A percentile compares a stretch with the other conserved stretches of the same genome.
These are phyloP conservation scores for Carassius auratus DNA, from an alignment of 2,113 vertebrate species.

Conservation along the genomic window DNA sequence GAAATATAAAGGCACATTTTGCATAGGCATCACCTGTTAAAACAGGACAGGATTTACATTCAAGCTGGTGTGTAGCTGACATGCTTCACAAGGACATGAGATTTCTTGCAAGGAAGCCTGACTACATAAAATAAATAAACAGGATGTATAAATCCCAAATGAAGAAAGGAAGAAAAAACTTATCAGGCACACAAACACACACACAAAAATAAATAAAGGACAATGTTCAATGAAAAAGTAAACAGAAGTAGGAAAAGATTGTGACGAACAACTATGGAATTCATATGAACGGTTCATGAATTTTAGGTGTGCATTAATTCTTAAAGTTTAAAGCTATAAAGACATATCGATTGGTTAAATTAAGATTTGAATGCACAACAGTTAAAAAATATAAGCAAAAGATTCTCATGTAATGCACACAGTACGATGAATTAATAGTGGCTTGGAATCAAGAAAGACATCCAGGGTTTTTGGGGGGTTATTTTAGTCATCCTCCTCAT, in stretches of 20 bases:
- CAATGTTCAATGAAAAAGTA: background rate
- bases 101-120: conserved; percentile 33
- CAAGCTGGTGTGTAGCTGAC: background rate
- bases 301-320: background rate
- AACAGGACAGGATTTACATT: conserved; percentile 42
- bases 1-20: conserved; percentile 6
- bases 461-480: conserved; percentile 78
- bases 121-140: conserved; percentile 44
- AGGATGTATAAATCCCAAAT: conserved; percentile 28
- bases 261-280: background rate
- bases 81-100: conserved; percentile 1
- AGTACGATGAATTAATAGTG: conserved; percentile 6
- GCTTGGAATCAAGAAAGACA: conserved; percentile 1
- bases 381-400: background rate
- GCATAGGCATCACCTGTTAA: conserved; percentile 25
- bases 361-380: conserved; percentile 1
- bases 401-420: background rate
- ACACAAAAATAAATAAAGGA: background rate
- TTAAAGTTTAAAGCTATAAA: background rate
- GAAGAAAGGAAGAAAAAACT: conserved; percentile 32
- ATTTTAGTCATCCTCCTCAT: conserved; percentile 83
- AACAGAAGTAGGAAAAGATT: background rate
- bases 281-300: conserved; percentile 18
- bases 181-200: conserved; percentile 28
- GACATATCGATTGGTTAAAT: background rate